A percentile compares a stretch with the other conserved stretches of the same genome.
These are phyloP conservation scores for Takifugu bimaculatus DNA, from an alignment of 2,113 vertebrate species.

Conservation along the genomic window DNA sequence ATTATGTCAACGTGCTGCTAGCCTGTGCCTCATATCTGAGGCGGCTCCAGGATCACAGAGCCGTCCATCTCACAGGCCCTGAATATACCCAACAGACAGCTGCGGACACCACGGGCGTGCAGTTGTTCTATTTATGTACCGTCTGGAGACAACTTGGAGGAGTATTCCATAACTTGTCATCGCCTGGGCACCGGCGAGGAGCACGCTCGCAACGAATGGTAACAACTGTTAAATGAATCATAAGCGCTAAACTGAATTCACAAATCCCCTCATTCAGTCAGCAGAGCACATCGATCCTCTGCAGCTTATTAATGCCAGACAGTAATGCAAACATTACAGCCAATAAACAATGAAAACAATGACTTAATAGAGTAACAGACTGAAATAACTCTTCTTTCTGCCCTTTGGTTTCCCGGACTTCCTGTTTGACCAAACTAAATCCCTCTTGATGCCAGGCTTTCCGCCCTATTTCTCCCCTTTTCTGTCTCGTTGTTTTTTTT, in stretches of 20 bases:
- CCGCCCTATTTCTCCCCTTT: slow-evolving; percentile 49
- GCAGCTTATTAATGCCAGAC: slow-evolving; percentile 31
- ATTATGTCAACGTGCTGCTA: background rate
- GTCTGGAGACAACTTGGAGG: background rate
- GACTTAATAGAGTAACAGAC: slow-evolving; percentile 64
- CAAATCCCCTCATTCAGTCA: slow-evolving; percentile 1
- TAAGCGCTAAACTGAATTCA: slow-evolving; percentile 10
- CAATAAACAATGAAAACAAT: slow-evolving; percentile 60
- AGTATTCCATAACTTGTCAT: slow-evolving; percentile 3
- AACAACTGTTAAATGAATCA: slow-evolving; percentile 2
- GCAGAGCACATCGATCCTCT: slow-evolving; percentile 3
- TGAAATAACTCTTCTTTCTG: slow-evolving; percentile 71
- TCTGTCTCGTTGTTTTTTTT: slow-evolving; percentile 29
- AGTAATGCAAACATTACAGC: slow-evolving; percentile 32
- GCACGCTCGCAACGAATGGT: background rate
- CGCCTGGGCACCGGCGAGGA: background rate
- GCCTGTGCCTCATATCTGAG: background rate
- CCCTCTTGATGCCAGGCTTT: slow-evolving; percentile 70
- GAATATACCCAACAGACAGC: background rate
- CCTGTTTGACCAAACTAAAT: slow-evolving; percentile 73
- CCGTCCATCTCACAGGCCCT: background rate
- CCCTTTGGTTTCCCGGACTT: slow-evolving; percentile 66
- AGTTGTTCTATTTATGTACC: background rate
- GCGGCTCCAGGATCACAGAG: slow-evolving; percentile 2
- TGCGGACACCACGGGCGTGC: background rate